Evolutionary conservation across 2,113 vertebrate genomes (phyloP), one percentile per base, ranked within the genome.

Genomic region (Proterorhinus semilunaris): DNA sequence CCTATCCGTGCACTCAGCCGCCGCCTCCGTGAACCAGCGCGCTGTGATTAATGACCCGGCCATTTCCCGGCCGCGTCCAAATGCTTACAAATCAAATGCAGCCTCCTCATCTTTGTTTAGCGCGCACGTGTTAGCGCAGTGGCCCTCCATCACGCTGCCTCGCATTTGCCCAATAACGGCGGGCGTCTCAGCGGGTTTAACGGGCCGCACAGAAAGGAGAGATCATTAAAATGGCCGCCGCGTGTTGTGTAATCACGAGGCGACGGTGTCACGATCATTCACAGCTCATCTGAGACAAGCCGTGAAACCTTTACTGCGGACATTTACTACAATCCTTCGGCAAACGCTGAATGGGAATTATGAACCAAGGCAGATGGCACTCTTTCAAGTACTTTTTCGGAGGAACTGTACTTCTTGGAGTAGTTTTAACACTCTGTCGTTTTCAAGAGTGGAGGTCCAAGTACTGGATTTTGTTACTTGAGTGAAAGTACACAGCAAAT

Each of bases 41-140:
- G 27, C 36, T 63, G 65, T 79, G 85, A 89, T 89, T 88, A 86
- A 90, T 90, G 84, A 84, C 79, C 72, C 69, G 17, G n/a, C 68
- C 76, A 71, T 62, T 81, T 78, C 59, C 6, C 66, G 61, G 66
- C 71, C 46, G 62, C 76, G 62, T 80, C 73, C 59, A 66, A 80
- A 74, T 80, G 80, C 80, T 75, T 68, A 74, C 53, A 72, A 63
- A 85, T 81, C 72, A 82, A 82, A 86, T 77, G 73, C 76, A 68
- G 62, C 71, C 68, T 5, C 4, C 61, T 49, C 47, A 36, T 12
- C 48, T 62, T 82, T 69, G 59, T 82, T 82, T 81, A 69, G 66
- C 62, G 66, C 62, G 48, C 71, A 21, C 59, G 65, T 12, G 16
- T 79, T 2, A 9, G 54, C 66, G 13, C 0, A 66, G 36, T 36